Evolutionary conservation across 1,140 invertebrate genomes (phyloP), one percentile per base, ranked within the genome.

Genomic region (Diachasma alloeum): DNA sequence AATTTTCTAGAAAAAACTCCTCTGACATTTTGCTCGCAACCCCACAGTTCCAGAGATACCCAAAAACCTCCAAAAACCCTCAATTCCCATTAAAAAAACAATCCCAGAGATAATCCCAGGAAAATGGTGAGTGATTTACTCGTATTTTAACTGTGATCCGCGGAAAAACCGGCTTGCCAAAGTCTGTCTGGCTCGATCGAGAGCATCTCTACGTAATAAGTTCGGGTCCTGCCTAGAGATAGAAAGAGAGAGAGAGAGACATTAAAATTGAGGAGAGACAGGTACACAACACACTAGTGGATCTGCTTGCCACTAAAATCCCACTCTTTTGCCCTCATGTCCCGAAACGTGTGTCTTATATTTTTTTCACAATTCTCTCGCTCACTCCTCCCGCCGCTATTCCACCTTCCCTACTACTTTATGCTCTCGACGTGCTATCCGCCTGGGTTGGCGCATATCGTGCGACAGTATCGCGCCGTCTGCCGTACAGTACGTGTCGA

Each of bases 391-490:
- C 66, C 66, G 36, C 66, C 66, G 36, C 66, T 68, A 68, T 24
- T 69, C 67, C 26, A 48, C 56, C 59, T 67, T 63, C 59, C 37
- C 73, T 26, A 36, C 66, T 19, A 71, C 53, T 76, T 67, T 56
- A 69, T 56, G 22, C 53, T 24, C 68, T 42, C 39, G 13, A 19
- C 31, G 15, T 66, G 67, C 74, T 72, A 72, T 72, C 69, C 74
- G 68, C 11, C 46, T 17, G 17, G 69, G 8, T 36, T 22, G 68
- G 26, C 48, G 75, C 63, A 74, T 76, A 67, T 59, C 72, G 72
- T 67, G 59, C 71, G 78, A 74, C 78, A 79, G 78, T 79, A 76
- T 76, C 78, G 75, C 78, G 78, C 74, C 66, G 78, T 74, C 74
- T 76, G 75, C 75, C 78, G 78, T 76, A 31, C 69, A 31, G 74